Evolutionary conservation across 2,888 invertebrate genomes (phyloP).

Genomic region (Euplagia quadripunctaria): DNA sequence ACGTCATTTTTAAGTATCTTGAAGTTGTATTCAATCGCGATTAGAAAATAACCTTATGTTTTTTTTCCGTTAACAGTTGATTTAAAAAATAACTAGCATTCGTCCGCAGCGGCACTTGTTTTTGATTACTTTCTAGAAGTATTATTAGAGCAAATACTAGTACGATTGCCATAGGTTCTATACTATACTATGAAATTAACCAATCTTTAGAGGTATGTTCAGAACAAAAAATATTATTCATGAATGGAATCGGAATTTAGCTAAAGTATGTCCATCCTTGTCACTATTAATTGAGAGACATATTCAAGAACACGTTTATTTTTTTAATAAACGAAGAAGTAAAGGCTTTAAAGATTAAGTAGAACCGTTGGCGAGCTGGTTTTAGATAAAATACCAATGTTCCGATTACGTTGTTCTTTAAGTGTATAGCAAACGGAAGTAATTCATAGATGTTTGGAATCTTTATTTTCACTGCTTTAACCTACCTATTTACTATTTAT

Average conservation of each 20-base stretch:
- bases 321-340: background rate
- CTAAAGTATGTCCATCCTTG: constrained; percentile 22
- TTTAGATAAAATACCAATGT: constrained; percentile 7
- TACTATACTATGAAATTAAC: too few relatives aligned
- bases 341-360: background rate
- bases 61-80: constrained; percentile 14
- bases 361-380: background rate
- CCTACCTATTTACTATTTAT: background rate
- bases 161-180: too few relatives aligned
- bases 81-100: background rate
- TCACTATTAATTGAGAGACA: background rate
- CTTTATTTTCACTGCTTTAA: background rate
- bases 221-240: background rate
- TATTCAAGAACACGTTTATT: background rate
- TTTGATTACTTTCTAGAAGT: background rate
- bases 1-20: constrained; percentile 45
- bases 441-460: background rate
- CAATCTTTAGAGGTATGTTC: background rate
- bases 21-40: constrained; percentile 18
- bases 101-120: background rate
- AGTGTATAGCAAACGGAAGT: constrained; percentile 5
- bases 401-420: constrained; percentile 6
- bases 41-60: constrained; percentile 13
- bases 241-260: constrained; percentile 11
- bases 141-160: too few relatives aligned